Evolutionary conservation across 2,797 vertebrate species (phyloP).

Genomic region (Agapornis canus): DNA sequence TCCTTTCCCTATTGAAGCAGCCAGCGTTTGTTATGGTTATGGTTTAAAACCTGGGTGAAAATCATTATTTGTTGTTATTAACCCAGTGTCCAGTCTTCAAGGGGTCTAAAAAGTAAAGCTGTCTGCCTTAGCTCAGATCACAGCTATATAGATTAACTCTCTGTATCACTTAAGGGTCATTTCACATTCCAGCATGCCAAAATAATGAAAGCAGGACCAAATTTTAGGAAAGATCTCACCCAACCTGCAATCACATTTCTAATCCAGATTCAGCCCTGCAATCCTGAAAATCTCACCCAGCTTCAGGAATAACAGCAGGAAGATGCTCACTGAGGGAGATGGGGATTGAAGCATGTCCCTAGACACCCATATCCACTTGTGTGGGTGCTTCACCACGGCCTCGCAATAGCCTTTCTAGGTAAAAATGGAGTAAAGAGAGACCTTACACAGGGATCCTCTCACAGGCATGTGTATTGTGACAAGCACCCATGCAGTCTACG

Average conservation of each 20-base stretch:
- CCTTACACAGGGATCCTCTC: not conserved
- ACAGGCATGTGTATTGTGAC: fast-evolving
- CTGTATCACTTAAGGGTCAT: not conserved
- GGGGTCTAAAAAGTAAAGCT: not conserved
- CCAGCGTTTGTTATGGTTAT: not conserved
- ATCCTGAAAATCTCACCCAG: not conserved
- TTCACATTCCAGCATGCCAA: not conserved
- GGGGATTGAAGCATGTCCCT: fast-evolving
- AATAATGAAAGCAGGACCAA: not conserved
- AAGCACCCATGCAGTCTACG: fast-evolving
- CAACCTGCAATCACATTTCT: not conserved
- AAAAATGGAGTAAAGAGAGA: not conserved
- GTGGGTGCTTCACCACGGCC: not conserved
- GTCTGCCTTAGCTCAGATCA: not conserved
- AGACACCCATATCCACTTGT: not conserved
- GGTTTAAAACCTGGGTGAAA: not conserved
- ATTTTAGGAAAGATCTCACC: not conserved
- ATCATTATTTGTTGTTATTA: not conserved
- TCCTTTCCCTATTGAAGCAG: not conserved
- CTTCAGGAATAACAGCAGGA: not conserved
- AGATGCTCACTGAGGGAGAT: fast-evolving
- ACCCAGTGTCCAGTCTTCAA: not conserved
- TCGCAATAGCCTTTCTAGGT: not conserved
- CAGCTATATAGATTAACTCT: not conserved
- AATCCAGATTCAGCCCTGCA: not conserved